Evolutionary conservation across 2,797 vertebrate species (phyloP).

Genomic region (Sus cebifrons): DNA sequence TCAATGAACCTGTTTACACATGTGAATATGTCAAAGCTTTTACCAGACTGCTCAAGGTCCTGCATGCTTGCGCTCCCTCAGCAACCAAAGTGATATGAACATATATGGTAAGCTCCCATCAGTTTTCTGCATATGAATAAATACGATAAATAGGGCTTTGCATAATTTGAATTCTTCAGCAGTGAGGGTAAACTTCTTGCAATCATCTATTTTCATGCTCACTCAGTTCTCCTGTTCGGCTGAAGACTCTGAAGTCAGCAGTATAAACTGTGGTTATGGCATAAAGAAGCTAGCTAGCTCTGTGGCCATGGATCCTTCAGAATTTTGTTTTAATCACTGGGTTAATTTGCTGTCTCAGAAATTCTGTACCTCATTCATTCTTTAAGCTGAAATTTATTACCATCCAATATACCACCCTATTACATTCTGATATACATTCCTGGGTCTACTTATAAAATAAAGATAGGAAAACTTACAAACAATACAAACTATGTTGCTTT

Average conservation of each 20-base stretch:
- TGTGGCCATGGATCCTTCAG: background rate
- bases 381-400: conserved; percentile 39
- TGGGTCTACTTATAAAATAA: conserved; percentile 57
- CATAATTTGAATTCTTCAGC: conserved; percentile 6
- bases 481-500: conserved; percentile 33
- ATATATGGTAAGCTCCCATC: background rate
- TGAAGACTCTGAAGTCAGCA: background rate
- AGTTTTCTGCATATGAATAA: conserved; percentile 2
- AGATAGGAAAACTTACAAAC: conserved; percentile 62
- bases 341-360: conserved; percentile 49
- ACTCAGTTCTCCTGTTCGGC: background rate
- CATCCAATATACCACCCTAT: background rate
- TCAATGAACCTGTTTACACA: conserved; percentile 76
- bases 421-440: conserved; percentile 19
- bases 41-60: background rate
- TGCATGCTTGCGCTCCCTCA: conserved; percentile 37
- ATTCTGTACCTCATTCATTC: conserved; percentile 10
- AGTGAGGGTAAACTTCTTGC: background rate
- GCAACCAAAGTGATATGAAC: conserved; percentile 22
- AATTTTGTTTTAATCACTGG: conserved; percentile 55
- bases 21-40: conserved; percentile 67
- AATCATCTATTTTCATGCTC: conserved; percentile 6
- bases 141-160: background rate
- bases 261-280: background rate
- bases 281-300: background rate